Conservation (phyloP, 2,113 vertebrate genomes). For the Strix uralensis region DNA sequence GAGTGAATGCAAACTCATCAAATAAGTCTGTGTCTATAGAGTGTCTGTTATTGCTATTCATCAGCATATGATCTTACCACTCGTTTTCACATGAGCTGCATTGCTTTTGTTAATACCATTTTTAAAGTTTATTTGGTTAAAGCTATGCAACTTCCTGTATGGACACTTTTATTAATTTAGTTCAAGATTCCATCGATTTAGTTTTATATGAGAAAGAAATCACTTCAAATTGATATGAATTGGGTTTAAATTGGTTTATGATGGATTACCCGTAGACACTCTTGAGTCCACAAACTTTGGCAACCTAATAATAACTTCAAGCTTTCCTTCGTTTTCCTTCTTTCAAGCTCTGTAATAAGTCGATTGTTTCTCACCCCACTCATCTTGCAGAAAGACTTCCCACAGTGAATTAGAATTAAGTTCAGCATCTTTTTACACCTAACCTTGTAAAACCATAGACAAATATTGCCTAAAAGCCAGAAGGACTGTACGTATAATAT, state of each 20-base stretch:
- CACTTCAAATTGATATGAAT: background rate
- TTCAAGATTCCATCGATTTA: constrained; percentile 2
- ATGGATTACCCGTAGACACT: background rate
- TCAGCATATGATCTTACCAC: background rate
- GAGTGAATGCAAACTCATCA: background rate
- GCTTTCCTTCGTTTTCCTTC: background rate
- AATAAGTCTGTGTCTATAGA: background rate
- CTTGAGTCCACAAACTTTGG: background rate
- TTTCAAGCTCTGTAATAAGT: background rate
- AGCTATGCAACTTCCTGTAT: background rate
- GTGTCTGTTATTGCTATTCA: background rate
- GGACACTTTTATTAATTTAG: background rate
- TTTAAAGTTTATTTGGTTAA: background rate
- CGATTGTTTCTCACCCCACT: background rate
- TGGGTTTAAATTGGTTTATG: constrained; percentile 15
- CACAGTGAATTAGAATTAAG: background rate
- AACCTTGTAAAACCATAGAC: background rate
- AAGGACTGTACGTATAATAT: background rate
- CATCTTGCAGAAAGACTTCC: background rate
- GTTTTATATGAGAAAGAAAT: constrained; percentile 3
- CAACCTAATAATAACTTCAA: background rate
- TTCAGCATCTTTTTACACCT: background rate
- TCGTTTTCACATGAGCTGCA: background rate
- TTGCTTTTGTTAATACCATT: background rate
- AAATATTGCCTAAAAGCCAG: background rate